phyloP scores from a whole-genome alignment of 2,113 vertebrate genomes.

The Lagopus leucura region DNA sequence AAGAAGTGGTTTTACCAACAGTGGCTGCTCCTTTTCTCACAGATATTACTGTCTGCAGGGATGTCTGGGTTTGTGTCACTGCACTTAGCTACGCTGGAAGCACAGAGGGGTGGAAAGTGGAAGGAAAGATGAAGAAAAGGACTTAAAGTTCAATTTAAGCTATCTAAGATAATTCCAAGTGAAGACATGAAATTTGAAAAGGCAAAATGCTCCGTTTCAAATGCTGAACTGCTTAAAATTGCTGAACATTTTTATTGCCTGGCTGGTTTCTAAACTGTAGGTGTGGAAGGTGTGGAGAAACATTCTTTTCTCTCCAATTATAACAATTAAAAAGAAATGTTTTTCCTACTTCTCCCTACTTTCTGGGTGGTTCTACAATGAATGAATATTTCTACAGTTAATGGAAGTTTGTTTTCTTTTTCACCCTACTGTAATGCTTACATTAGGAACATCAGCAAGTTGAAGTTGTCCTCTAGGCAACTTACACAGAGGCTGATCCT shows the following conservation, averaged over 20 bases:
- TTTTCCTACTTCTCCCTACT: not conserved
- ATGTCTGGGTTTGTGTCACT: not conserved
- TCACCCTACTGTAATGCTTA: no score
- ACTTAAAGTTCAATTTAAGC: no score
- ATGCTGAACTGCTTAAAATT: not conserved
- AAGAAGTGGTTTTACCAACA: not conserved
- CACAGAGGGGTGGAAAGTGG: not conserved
- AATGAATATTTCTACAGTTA: not conserved
- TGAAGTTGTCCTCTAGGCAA: not conserved
- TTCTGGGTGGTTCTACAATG: not conserved
- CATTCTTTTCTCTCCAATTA: not conserved
- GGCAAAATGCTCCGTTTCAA: not conserved
- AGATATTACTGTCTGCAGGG: not conserved
- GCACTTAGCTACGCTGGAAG: not conserved
- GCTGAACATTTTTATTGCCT: not conserved
- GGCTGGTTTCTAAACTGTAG: not conserved
- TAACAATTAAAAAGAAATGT: not conserved
- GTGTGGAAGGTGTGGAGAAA: not conserved
- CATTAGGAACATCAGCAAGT: not conserved
- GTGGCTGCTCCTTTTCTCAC: not conserved
- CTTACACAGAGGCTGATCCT: not conserved
- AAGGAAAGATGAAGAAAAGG: not conserved
- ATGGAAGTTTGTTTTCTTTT: not conserved
- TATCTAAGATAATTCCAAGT: not conserved
- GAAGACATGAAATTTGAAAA: not conserved